A percentile compares a stretch with the other conserved stretches of the same genome.
Conservation (phyloP, 2,113 vertebrate species). For the Stictonetta naevosa region DNA sequence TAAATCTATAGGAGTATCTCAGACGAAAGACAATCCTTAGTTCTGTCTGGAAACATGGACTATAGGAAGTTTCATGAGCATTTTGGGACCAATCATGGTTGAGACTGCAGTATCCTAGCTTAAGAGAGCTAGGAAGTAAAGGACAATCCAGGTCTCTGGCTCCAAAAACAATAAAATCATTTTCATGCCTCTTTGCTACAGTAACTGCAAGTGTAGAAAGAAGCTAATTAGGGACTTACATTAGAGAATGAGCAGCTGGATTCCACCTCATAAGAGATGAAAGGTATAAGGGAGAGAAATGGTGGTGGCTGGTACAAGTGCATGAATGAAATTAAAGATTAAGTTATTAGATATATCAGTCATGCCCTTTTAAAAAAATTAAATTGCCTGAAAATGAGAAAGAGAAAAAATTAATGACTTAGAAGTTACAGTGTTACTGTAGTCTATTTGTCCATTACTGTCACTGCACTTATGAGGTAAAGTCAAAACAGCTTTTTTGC, state of each 20-base stretch:
- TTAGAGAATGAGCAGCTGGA: background rate
- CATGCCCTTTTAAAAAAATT: background rate
- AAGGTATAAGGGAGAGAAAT: background rate
- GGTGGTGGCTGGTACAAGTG: background rate
- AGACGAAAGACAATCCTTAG: background rate
- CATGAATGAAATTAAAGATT: constrained; percentile 22
- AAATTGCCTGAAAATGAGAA: constrained; percentile 22
- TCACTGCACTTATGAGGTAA: background rate
- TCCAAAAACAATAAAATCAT: background rate
- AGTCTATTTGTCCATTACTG: constrained; percentile 21
- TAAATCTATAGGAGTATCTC: background rate
- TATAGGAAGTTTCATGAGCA: constrained; percentile 17
- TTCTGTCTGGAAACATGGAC: constrained; percentile 40
- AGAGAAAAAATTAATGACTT: constrained; percentile 4
- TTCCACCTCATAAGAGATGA: background rate
- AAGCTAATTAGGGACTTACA: background rate
- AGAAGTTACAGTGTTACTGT: background rate
- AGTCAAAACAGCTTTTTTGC: background rate
- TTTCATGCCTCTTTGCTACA: constrained; percentile 9
- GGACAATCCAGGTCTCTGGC: background rate
- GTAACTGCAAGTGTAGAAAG: background rate
- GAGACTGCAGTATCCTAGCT: background rate
- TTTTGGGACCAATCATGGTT: constrained; percentile 12
- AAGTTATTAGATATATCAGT: constrained; percentile 19
- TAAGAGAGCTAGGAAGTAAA: background rate